Evolutionary conservation across 1,140 invertebrate genomes (phyloP).

Genomic region (Papilio xuthus): DNA sequence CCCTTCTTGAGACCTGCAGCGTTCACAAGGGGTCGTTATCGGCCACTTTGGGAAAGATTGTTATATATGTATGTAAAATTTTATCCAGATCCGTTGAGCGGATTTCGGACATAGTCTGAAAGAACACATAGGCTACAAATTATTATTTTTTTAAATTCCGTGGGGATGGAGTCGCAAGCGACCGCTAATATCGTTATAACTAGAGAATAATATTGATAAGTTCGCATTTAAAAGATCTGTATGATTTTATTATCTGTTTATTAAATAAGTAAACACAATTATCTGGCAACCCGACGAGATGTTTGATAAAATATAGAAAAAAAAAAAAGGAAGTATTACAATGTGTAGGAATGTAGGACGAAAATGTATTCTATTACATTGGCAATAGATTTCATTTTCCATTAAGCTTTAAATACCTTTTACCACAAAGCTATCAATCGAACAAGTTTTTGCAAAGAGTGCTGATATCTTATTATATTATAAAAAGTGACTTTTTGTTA

Average conservation of each 20-base stretch:
- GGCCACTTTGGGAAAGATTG: no score
- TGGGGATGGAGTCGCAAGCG: no score
- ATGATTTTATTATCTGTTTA: slow-evolving; percentile 19
- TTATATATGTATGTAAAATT: no score
- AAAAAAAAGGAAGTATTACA: slow-evolving; percentile 10
- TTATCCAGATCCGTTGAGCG: no score
- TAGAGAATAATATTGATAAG: neutral
- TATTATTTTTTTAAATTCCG: no score
- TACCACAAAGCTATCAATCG: neutral
- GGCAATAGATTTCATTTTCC: neutral
- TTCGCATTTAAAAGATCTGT: neutral
- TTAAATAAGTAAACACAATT: slow-evolving; percentile 23
- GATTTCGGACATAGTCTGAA: no score
- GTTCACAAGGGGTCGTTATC: no score
- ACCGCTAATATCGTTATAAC: no score
- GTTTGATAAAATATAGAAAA: slow-evolving; percentile 1
- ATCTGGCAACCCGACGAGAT: slow-evolving; percentile 6
- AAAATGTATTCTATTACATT: neutral
- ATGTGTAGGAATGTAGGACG: neutral
- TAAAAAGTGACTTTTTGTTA: slow-evolving; percentile 9
- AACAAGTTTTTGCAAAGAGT: slow-evolving; percentile 6
- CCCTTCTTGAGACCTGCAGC: no score
- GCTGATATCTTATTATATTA: neutral
- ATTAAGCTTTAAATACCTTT: neutral
- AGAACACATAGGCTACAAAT: no score